Conservation (phyloP, 2,797 vertebrate species). For the Muraenolepis orangiensis region DNA sequence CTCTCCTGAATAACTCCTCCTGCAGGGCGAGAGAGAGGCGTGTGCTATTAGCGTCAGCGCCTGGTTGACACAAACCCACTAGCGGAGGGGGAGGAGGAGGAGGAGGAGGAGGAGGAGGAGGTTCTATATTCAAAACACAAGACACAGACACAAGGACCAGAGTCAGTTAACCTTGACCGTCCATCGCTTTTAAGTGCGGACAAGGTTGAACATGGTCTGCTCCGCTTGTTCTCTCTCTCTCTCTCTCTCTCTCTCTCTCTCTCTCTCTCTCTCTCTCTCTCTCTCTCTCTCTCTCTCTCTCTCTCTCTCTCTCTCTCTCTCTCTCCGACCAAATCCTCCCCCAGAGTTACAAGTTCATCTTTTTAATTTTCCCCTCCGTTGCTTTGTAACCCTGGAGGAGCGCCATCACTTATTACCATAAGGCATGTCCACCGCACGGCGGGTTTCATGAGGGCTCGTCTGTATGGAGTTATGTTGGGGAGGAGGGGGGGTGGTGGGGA, state of each 20-base stretch:
- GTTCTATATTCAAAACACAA: slow-evolving; percentile 17
- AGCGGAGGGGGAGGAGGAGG: no score
- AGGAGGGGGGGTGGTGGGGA: no score
- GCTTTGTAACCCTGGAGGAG: slow-evolving; percentile 61
- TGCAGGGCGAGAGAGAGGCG: slow-evolving; percentile 7
- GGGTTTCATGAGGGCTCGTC: slow-evolving; percentile 72
- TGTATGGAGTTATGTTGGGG: slow-evolving; percentile 69
- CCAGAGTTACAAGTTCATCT: slow-evolving; percentile 56
- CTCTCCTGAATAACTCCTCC: slow-evolving; percentile 33
- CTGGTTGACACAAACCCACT: neutral
- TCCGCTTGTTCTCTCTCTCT: no score
- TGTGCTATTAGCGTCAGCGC: neutral
- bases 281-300: no score
- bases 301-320: no score
- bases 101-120: no score
- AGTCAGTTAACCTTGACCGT: slow-evolving; percentile 52
- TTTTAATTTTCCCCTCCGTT: slow-evolving; percentile 73
- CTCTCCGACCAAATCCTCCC: slow-evolving; percentile 28
- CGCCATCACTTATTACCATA: slow-evolving; percentile 63
- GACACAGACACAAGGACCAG: slow-evolving; percentile 8
- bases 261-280: no score
- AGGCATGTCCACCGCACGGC: slow-evolving; percentile 59
- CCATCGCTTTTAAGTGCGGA: slow-evolving; percentile 1
- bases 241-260: no score
- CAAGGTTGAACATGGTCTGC: slow-evolving; percentile 10